Base-by-base conservation (phyloP, 1,140 invertebrate genomes). In the Cyclargus thomasi region DNA sequence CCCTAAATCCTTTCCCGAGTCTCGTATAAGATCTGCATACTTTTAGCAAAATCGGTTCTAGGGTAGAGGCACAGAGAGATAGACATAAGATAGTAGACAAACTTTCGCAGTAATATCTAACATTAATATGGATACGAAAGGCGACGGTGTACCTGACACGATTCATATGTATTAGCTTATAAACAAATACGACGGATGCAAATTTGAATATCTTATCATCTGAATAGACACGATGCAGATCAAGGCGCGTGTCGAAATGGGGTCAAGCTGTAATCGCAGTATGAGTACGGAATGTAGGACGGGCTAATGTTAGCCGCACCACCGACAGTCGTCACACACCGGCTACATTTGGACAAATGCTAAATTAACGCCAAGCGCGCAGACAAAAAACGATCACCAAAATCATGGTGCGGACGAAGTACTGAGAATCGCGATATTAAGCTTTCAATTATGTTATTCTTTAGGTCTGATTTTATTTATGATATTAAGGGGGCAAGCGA, bases 281-380 rank as follows among this genome's bases (percentile, higher is more conserved):
- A 75, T 79, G 77, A 82, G 65, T 65, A 66, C 74, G 79, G 81
- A 83, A 86, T 88, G 81, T 85, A 84, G 80, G 79, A 70, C 82
- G 78, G 72, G 83, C 84, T 89, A 88, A 89, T 84, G 81, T 86
- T 87, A 87, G 86, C 80, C 53, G 73, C 78, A 82, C 69, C 74
- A 75, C 71, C 69, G 73, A 4, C 29, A 29, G 29, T 6, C 29
- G 29, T 8, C 29, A 6, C 4, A 29, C 29, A 29, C 29, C 29
- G 71, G 74, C 78, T 74, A 76, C 75, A 74, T 81, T 74, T 75
- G 73, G 70, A 77, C 76, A 78, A 77, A 78, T 79, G 68, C 74
- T 81, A 82, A 75, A 71, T 68, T 71, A 68, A 47, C 39, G 53
- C 21, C 39, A 20, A 59, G 35, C 36, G 20, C 16, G 16, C 2